Percentiles rank a stretch among this genome's conserved stretches.
These are phyloP conservation scores for Chondrosia reniformis DNA, from an alignment of 37 sponge, comb jelly and placozoan genomes.

Conservation along the genomic window DNA sequence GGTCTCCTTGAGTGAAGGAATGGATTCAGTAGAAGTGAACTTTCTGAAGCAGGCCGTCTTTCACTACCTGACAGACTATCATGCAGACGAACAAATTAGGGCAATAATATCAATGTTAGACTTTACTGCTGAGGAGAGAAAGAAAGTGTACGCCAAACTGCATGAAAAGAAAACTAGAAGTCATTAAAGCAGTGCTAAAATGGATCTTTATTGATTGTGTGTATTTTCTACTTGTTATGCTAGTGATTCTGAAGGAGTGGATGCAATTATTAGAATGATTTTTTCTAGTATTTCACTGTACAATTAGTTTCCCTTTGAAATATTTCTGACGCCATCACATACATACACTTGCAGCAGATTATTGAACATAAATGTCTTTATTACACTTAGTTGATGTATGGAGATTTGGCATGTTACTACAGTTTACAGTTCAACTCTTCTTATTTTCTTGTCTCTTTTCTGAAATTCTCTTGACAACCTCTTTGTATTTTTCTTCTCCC, in stretches of 20 bases:
- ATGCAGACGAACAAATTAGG: constrained; percentile 67
- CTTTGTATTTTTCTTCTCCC: background rate
- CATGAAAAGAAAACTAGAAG: constrained; percentile 37
- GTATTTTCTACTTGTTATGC: too few species aligned
- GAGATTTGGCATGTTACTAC: background rate
- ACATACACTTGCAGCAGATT: too few species aligned
- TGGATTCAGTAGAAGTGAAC: constrained; percentile 32
- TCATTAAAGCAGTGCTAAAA: too few species aligned
- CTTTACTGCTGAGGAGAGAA: constrained; percentile 66
- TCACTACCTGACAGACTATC: constrained; percentile 66
- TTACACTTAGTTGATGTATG: background rate
- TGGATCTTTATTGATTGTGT: too few species aligned
- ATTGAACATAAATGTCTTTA: background rate
- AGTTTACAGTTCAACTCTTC: background rate
- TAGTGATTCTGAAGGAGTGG: too few species aligned
- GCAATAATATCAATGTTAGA: constrained; percentile 72
- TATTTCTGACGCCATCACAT: too few species aligned
- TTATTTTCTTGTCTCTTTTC: background rate
- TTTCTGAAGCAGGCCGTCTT: constrained; percentile 66
- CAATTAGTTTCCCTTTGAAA: too few species aligned
- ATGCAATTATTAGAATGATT: too few species aligned
- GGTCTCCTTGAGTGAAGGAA: background rate
- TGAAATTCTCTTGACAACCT: background rate
- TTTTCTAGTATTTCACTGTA: too few species aligned
- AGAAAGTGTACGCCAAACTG: constrained; percentile 51